Evolutionary conservation across 2,113 vertebrate species (phyloP).

Genomic region (Pica pica): DNA sequence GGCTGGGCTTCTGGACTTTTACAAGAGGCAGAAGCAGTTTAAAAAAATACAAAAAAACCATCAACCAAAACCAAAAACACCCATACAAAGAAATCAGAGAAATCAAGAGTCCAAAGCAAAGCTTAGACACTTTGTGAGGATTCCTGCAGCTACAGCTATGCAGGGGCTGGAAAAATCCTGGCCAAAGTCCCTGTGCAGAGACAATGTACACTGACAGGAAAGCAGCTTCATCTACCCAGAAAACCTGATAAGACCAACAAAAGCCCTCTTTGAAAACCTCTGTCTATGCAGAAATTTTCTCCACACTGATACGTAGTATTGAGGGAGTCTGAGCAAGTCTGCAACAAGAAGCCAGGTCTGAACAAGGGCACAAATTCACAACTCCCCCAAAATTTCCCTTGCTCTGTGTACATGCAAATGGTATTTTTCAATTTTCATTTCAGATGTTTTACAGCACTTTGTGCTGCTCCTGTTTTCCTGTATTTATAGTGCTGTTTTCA

Average conservation of each 20-base stretch:
- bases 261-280: neutral
- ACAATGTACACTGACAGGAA: neutral
- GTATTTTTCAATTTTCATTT: neutral
- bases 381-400: neutral
- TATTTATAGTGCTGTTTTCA: neutral
- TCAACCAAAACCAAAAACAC: neutral
- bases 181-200: neutral
- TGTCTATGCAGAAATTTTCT: neutral
- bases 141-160: neutral
- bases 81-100: neutral
- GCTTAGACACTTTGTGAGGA: neutral
- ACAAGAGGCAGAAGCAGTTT: neutral
- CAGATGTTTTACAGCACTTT: neutral
- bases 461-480: neutral
- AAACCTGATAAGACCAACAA: neutral
- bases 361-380: neutral
- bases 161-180: neutral
- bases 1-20: neutral
- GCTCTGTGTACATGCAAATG: neutral
- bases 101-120: neutral
- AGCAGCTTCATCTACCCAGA: neutral
- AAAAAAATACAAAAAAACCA: neutral
- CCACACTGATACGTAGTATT: fast-evolving
- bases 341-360: neutral
- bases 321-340: neutral